Evolutionary conservation across 2,888 invertebrate species (phyloP), one percentile per base, ranked within the genome.

Genomic region (Achlya flavicornis): DNA sequence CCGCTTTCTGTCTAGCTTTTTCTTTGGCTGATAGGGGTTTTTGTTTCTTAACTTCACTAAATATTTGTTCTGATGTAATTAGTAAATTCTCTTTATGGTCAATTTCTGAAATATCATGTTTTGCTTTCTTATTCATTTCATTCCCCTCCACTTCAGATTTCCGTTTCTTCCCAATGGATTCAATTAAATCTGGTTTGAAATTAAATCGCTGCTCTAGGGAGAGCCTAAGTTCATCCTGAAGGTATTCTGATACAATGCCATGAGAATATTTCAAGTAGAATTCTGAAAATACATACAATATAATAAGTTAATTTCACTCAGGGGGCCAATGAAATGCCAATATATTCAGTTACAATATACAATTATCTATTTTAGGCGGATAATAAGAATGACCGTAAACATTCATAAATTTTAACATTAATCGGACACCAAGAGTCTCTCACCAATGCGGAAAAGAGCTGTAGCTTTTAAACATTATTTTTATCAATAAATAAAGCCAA

Each of bases 161-260:
- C 53, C 95, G 84, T 80, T 95, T 95, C 61, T 91, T 91, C 12
- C 92, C 90, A 65, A 92, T 79, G 70, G 85, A 83, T 81, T 92
- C 91, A 65, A 92, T 92, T 77, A 89, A 79, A 59, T 96, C 95
- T 69, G 95, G 94, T 59, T 96, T 95, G 63, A 97, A 94, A 74
- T 96, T 95, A 71, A 97, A 94, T 82, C 94, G 94, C 64, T 95
- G 94, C 62, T 95, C 94, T 63, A 98, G 90, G 77, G 95, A 94
- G 64, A 94, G 94, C 63, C 95, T 94, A 63, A 97, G 85, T 71
- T 96, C 96, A 58, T 96, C 95, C 78, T 96, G 94, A 41, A 98
- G 90, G 85, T 98, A 98, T 77, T 97, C 97, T 0, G 97, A 96
- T 59, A 98, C 93, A 68, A 97, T 96, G 12, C 97, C 97, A 84